A percentile compares a stretch with the other conserved stretches of the same genome.
phyloP scores from a whole-genome alignment of 1,140 invertebrate genomes.

The Aphelenchoides fujianensis region DNA sequence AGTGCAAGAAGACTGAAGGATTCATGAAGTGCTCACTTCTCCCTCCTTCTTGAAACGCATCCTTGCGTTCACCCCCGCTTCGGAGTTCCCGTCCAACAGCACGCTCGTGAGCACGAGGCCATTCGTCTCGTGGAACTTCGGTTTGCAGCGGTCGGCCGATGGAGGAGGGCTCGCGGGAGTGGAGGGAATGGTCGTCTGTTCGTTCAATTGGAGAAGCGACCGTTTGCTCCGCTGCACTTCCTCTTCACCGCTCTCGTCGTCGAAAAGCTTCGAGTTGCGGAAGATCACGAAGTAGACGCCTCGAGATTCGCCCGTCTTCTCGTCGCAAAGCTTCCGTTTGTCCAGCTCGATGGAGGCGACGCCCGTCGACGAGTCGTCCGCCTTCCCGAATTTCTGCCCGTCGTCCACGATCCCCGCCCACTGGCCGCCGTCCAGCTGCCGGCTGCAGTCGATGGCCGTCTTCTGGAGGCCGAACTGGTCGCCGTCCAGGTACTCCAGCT shows the following conservation, averaged over 20 bases:
- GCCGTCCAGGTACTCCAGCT: background rate
- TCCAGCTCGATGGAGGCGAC: background rate
- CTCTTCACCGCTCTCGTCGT: background rate
- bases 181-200: no score
- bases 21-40: no score
- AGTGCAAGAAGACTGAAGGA: no score
- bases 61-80: background rate
- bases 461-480: background rate
- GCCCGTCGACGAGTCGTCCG: background rate
- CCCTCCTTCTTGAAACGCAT: background rate
- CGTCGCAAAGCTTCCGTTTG: background rate
- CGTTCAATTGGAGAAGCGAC: background rate
- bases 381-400: background rate
- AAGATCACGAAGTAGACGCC: background rate
- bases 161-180: background rate
- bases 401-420: background rate
- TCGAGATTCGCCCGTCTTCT: background rate
- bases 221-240: background rate
- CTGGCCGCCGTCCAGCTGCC: background rate
- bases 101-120: background rate
- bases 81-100: background rate
- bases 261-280: constrained; percentile 4
- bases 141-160: background rate
- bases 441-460: background rate
- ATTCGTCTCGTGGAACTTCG: background rate